Conservation (phyloP, 2,888 invertebrate species). For the Melinaea menophilus region DNA sequence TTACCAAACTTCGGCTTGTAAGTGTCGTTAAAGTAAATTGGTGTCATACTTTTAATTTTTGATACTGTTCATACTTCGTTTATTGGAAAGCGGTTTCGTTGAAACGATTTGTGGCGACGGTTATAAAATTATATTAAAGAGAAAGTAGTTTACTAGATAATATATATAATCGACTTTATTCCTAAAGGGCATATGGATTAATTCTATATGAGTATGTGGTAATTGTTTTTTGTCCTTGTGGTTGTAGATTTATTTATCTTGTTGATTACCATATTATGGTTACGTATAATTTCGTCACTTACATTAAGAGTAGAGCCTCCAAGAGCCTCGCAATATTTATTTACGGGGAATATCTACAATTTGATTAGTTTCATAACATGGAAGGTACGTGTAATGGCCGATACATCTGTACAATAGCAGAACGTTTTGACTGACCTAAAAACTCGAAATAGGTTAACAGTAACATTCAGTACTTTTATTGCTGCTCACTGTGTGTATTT, state of each 20-base stretch:
- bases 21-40: slow-evolving; percentile 28
- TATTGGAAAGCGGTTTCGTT: slow-evolving; percentile 14
- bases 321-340: too few species aligned
- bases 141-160: not conserved
- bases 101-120: slow-evolving; percentile 5
- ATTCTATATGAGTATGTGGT: too few species aligned
- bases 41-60: slow-evolving; percentile 24
- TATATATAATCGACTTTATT: slow-evolving; percentile 1
- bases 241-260: not conserved
- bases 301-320: too few species aligned
- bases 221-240: not conserved
- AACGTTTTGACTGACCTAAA: slow-evolving; percentile 35
- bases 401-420: slow-evolving; percentile 33
- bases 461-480: slow-evolving; percentile 42
- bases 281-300: not conserved
- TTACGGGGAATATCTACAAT: slow-evolving; percentile 29
- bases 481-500: slow-evolving; percentile 40
- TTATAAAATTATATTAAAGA: not conserved
- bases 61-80: slow-evolving; percentile 18
- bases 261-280: not conserved
- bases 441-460: slow-evolving; percentile 55
- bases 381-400: slow-evolving; percentile 31
- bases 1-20: slow-evolving; percentile 23
- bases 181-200: too few species aligned
- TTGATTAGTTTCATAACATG: slow-evolving; percentile 34